Evolutionary conservation across 1,140 invertebrate genomes (phyloP), one percentile per base, ranked within the genome.

Genomic region (Calephelis virginiensis): DNA sequence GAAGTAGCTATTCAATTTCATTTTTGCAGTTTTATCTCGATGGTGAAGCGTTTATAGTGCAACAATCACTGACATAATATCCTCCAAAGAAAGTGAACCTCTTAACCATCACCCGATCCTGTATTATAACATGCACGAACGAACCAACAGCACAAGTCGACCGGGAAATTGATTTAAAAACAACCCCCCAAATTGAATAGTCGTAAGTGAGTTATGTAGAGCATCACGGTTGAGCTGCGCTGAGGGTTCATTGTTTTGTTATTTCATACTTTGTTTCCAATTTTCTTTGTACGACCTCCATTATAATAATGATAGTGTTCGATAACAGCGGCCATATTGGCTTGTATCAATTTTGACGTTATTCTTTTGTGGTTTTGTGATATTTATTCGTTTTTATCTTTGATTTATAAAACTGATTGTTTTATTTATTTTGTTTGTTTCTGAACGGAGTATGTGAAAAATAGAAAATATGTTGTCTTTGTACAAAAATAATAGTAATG

Each of bases 81-180:
- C 17, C 17, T 3, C 0, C 14, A 47, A 47, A 47, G 17, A 47
- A 13, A n/a, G 12, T 12, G 14, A 47, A 47, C 61, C 17, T 63
- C 43, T 45, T 43, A 28, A 14, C 40, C 38, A 14, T 56, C 64
- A 70, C 61, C 66, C 61, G 64, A 67, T 72, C 69, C 68, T 69
- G 70, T 75, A 74, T 74, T 72, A 78, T 72, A 81, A 81, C 74
- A 86, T 79, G 81, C 81, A 82, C 80, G 82, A 78, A 69, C 56
- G 64, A 75, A 71, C 77, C 72, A 76, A 75, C 73, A 71, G 56
- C 70, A 48, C 69, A 76, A 83, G 70, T 81, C 74, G 74, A 80
- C 73, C 84, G 84, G 67, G 73, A 86, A 88, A 88, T 88, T 85
- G 84, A 82, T 83, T 88, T 83, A 86, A 88, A 86, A 86, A 84